Conservation (phyloP, 2,888 invertebrate genomes). For the Electrophaes corylata region DNA sequence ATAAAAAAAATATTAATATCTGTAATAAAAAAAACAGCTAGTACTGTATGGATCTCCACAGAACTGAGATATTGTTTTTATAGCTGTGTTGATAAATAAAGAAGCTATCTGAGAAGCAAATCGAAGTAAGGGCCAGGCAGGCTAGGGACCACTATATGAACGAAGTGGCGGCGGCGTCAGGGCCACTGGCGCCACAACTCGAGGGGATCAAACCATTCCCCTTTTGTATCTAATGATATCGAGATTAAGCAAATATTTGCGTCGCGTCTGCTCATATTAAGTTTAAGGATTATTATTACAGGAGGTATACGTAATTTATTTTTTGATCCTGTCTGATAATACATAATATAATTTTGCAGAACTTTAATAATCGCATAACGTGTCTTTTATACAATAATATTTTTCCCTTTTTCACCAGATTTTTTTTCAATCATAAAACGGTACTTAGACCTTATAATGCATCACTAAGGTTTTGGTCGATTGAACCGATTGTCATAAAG, state of each 20-base stretch:
- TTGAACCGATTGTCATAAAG: constrained; percentile 19
- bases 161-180: constrained; percentile 45
- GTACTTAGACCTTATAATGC: constrained; percentile 9
- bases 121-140: constrained; percentile 31
- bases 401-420: too few species aligned
- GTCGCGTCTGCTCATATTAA: constrained; percentile 19
- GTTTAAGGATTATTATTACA: too few species aligned
- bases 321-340: too few species aligned
- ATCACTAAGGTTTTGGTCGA: constrained; percentile 13
- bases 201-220: constrained; percentile 41
- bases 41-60: neutral
- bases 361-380: too few species aligned
- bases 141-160: constrained; percentile 52
- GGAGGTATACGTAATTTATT: too few species aligned
- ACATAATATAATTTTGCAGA: too few species aligned
- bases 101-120: constrained; percentile 4
- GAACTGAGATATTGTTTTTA: neutral
- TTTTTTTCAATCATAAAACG: constrained; percentile 15
- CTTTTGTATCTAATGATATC: constrained; percentile 28
- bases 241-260: constrained; percentile 23
- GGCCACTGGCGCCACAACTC: constrained; percentile 49
- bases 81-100: too few species aligned
- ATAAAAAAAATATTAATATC: too few species aligned
- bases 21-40: too few species aligned
- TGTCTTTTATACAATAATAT: too few species aligned